Evolutionary conservation across 2,888 invertebrate species (phyloP).

Genomic region (Meteorus cinctellus): DNA sequence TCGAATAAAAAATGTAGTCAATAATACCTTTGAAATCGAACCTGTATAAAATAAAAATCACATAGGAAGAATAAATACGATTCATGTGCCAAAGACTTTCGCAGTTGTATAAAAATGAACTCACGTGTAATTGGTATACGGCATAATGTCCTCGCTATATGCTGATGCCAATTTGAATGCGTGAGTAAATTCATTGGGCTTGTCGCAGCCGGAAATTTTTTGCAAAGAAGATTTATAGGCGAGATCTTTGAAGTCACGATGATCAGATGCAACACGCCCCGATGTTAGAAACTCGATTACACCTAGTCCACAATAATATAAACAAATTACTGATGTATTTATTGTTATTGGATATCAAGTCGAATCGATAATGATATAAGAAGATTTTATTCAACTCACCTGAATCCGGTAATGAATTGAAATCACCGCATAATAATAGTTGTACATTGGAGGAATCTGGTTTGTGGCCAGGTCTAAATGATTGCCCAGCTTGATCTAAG

Average conservation of each 20-base stretch:
- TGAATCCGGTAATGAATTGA: slow-evolving; percentile 98
- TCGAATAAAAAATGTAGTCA: slow-evolving; percentile 99
- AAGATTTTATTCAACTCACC: slow-evolving; percentile 74
- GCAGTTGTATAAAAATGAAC: slow-evolving; percentile 65
- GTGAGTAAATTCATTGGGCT: slow-evolving; percentile 93
- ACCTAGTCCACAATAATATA: slow-evolving; percentile 76
- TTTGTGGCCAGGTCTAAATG: slow-evolving; percentile 83
- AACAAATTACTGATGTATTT: not conserved
- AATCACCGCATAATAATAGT: slow-evolving; percentile 95
- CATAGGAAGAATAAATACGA: not conserved
- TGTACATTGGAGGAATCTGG: slow-evolving; percentile 89
- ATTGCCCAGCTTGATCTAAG: slow-evolving; percentile 88
- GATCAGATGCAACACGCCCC: slow-evolving; percentile 92
- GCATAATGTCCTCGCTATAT: slow-evolving; percentile 96
- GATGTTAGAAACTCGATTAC: slow-evolving; percentile 96
- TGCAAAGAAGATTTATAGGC: slow-evolving; percentile 93
- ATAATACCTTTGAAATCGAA: slow-evolving; percentile 99
- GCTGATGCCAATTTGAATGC: slow-evolving; percentile 96
- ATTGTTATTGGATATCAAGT: not conserved
- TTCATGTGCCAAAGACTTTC: not conserved
- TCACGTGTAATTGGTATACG: slow-evolving; percentile 98
- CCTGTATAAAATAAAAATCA: slow-evolving; percentile 76
- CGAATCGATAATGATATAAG: not conserved
- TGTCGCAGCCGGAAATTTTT: slow-evolving; percentile 90
- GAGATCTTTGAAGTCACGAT: slow-evolving; percentile 97